Evolutionary conservation across 2,797 vertebrate species (phyloP).

Genomic region (Onychomys leucogaster): DNA sequence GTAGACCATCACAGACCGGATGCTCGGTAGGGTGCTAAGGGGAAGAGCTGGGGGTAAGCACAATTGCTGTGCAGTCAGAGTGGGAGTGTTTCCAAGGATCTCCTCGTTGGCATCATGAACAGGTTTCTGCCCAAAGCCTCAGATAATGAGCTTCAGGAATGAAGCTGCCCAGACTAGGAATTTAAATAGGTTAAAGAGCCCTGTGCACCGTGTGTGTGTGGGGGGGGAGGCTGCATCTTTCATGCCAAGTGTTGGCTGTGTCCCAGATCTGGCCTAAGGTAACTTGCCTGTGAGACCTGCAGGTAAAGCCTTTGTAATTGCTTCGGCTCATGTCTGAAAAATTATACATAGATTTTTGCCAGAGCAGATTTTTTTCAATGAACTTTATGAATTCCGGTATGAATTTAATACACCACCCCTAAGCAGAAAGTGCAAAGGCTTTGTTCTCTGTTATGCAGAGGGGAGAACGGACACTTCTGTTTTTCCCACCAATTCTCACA

Average conservation of each 20-base stretch:
- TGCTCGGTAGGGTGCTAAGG: neutral
- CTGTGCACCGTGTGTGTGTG: fast-evolving
- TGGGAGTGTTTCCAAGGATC: neutral
- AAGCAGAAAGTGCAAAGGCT: neutral
- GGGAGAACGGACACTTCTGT: neutral
- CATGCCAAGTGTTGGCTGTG: fast-evolving
- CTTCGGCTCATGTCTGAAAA: neutral
- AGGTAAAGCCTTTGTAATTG: neutral
- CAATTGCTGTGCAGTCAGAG: neutral
- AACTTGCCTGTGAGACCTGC: neutral
- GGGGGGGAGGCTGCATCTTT: fast-evolving
- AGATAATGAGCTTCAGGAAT: neutral
- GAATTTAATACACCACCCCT: neutral
- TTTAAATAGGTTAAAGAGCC: neutral
- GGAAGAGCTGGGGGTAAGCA: neutral
- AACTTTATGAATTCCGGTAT: neutral
- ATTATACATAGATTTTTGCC: neutral
- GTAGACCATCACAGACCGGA: neutral
- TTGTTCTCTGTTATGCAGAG: neutral
- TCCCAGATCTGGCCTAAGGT: fast-evolving
- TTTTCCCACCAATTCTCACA: neutral
- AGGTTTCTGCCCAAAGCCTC: neutral
- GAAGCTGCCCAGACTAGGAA: neutral
- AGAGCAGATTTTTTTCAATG: neutral
- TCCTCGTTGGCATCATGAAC: neutral